Percentiles rank a stretch among this genome's conserved stretches.
phyloP scores from a whole-genome alignment of 2,797 vertebrate genomes.

The Sarcoramphus papa region DNA sequence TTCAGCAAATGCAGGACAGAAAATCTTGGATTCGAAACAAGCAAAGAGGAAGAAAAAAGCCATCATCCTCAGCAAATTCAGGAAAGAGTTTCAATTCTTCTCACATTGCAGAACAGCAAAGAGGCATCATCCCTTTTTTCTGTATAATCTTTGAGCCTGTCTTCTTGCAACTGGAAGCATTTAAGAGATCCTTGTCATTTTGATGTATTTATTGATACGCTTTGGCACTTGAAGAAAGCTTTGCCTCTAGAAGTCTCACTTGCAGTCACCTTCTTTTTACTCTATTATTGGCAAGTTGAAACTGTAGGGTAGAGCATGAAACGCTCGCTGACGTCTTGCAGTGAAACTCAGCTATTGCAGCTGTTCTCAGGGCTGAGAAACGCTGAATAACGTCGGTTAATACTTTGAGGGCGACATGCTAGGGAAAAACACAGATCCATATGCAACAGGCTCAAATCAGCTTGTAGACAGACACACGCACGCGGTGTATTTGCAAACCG shows the following conservation, averaged over 20 bases:
- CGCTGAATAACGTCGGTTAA: background rate
- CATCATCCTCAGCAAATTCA: background rate
- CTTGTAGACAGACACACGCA: background rate
- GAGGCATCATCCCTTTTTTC: background rate
- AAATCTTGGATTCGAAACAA: background rate
- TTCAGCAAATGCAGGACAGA: background rate
- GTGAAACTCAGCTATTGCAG: background rate
- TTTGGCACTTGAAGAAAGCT: background rate
- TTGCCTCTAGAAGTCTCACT: background rate
- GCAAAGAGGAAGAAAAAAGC: background rate
- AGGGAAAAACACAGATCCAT: background rate
- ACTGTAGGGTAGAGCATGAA: background rate
- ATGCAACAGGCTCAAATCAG: background rate
- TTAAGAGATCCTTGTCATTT: background rate
- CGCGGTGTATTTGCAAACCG: rapidly evolving
- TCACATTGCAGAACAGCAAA: background rate
- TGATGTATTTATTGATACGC: background rate
- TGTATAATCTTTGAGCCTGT: background rate
- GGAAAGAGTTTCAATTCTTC: background rate
- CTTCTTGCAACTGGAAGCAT: background rate
- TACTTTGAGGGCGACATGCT: background rate
- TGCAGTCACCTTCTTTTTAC: background rate
- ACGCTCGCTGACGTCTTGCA: background rate
- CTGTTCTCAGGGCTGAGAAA: background rate
- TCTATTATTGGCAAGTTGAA: background rate